These are phyloP conservation scores for Zaprionus capensis DNA, from an alignment of 1,140 invertebrate genomes.

Conservation along the genomic window DNA sequence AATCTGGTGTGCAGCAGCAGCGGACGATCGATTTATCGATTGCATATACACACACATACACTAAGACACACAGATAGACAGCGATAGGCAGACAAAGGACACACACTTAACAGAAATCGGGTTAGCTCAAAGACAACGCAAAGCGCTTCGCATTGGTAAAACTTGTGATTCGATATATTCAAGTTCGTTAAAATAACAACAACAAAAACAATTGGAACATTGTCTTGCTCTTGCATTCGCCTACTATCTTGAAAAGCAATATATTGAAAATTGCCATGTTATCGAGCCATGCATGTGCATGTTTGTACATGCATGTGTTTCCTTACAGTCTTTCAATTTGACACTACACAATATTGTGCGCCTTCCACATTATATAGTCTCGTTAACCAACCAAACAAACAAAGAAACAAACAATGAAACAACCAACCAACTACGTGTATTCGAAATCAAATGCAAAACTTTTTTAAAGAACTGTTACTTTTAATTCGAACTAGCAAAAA, in stretches of 20 bases:
- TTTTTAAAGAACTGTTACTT: constrained; percentile 29
- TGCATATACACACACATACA: constrained; percentile 12
- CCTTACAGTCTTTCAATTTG: constrained; percentile 39
- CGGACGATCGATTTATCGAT: constrained; percentile 12
- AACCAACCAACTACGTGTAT: constrained; percentile 49
- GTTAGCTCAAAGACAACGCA: constrained; percentile 47
- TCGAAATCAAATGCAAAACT: constrained; percentile 51
- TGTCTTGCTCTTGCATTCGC: constrained; percentile 6
- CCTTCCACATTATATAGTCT: constrained; percentile 34
- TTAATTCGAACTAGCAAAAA: constrained; percentile 23
- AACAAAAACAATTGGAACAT: constrained; percentile 12
- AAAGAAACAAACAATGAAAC: constrained; percentile 12
- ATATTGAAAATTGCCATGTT: constrained; percentile 40
- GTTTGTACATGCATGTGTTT: background rate
- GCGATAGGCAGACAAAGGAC: constrained; percentile 9
- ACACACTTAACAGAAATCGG: constrained; percentile 25
- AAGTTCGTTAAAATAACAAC: constrained; percentile 11
- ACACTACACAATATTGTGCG: constrained; percentile 38
- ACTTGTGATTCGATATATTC: constrained; percentile 40
- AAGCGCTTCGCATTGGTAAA: constrained; percentile 25
- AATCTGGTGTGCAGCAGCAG: constrained; percentile 7
- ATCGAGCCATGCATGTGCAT: background rate
- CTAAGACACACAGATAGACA: constrained; percentile 2
- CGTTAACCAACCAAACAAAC: constrained; percentile 6
- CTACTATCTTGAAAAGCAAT: constrained; percentile 49